phyloP scores from a whole-genome alignment of 2,113 vertebrate species.

The Sprattus sprattus region DNA sequence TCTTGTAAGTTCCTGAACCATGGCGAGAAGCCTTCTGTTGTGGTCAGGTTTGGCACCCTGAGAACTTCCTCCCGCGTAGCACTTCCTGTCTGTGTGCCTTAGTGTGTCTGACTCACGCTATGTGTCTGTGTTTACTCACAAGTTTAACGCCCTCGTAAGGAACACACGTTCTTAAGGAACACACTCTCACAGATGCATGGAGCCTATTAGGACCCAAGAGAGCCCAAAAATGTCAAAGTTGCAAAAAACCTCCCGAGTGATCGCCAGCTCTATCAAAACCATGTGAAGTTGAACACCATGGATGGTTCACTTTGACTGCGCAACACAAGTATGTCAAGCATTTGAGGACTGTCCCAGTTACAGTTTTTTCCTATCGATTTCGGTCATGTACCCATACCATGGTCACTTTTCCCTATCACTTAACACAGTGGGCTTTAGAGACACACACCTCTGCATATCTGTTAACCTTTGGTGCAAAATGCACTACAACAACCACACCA shows the following conservation, averaged over 20 bases:
- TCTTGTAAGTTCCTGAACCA: background rate
- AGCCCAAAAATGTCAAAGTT: background rate
- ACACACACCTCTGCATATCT: too few relatives aligned
- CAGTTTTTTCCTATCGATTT: too few relatives aligned
- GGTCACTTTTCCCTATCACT: too few relatives aligned
- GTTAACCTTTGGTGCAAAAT: too few relatives aligned
- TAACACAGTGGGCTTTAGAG: too few relatives aligned
- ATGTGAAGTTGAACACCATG: background rate
- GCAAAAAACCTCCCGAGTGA: background rate
- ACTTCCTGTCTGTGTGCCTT: background rate
- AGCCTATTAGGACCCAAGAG: slow-evolving; percentile 1
- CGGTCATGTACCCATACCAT: too few relatives aligned
- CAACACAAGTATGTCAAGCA: background rate
- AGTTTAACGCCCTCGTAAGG: background rate
- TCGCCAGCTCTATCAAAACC: background rate
- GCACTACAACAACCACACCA: too few relatives aligned
- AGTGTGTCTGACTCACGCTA: slow-evolving; percentile 17
- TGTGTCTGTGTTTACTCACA: slow-evolving; percentile 18
- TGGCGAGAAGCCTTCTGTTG: background rate
- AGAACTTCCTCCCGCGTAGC: background rate
- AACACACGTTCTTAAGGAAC: too few relatives aligned
- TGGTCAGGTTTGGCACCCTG: slow-evolving; percentile 4
- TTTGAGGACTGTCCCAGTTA: background rate
- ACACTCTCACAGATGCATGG: background rate
- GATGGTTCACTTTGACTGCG: background rate